A percentile compares a stretch with the other conserved stretches of the same genome.
These are phyloP conservation scores for Trichonephila inaurata DNA, from an alignment of 1,140 invertebrate genomes.

Conservation along the genomic window DNA sequence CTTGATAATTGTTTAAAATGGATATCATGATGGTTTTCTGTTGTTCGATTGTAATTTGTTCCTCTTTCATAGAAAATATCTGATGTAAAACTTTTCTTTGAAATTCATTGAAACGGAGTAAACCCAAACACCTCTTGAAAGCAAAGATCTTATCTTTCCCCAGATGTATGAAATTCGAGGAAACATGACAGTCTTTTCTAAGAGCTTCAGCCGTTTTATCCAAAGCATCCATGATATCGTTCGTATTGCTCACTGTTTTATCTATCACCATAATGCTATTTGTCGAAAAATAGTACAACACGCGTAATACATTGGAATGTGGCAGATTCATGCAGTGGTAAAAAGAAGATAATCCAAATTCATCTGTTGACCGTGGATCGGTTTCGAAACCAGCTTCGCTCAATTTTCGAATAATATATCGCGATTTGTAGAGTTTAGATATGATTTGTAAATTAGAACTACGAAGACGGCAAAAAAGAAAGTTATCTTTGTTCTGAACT, in stretches of 20 bases:
- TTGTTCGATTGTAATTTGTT: neutral
- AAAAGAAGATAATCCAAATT: constrained; percentile 32
- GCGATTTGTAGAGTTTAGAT: constrained; percentile 10
- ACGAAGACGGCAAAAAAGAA: neutral
- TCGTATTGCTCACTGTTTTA: neutral
- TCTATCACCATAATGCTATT: constrained; percentile 4
- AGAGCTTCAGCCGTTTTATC: neutral
- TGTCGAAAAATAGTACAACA: neutral
- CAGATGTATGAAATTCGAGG: neutral
- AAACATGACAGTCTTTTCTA: neutral
- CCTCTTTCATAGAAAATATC: neutral
- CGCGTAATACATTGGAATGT: neutral
- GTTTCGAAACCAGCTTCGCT: neutral
- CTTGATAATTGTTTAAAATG: neutral
- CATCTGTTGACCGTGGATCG: neutral
- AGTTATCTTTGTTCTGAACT: neutral
- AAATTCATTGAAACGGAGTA: constrained; percentile 44
- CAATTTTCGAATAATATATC: neutral
- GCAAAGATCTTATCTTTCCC: neutral
- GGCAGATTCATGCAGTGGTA: constrained; percentile 3
- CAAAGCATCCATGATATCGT: neutral
- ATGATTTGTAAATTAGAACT: neutral
- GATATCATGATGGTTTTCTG: constrained; percentile 33
- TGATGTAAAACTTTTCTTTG: neutral
- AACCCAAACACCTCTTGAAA: neutral